Conservation (phyloP, 2,888 invertebrate species). For the Andricus curvator region DNA sequence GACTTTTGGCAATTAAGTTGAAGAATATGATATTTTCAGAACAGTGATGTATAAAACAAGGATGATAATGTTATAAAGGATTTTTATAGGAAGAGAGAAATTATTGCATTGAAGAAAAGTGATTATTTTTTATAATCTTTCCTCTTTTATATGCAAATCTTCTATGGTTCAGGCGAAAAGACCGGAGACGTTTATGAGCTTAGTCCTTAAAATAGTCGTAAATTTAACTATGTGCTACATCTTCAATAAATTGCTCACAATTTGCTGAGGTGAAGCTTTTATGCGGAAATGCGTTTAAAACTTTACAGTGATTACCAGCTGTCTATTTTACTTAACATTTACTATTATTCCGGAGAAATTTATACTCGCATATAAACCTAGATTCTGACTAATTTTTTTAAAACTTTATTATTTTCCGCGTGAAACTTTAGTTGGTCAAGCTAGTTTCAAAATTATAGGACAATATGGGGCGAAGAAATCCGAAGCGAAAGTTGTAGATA, state of each 20-base stretch:
- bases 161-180: neutral
- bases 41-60: neutral
- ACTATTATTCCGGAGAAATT: conserved; percentile 7
- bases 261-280: neutral
- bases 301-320: neutral
- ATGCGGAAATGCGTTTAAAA: neutral
- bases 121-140: neutral
- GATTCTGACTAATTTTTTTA: neutral
- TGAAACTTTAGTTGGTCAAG: no score
- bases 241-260: neutral
- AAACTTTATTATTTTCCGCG: no score
- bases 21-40: neutral
- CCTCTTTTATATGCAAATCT: neutral
- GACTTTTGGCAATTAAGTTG: neutral
- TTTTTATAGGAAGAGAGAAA: neutral
- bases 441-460: no score
- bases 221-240: neutral
- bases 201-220: neutral
- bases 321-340: neutral
- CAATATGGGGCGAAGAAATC: no score
- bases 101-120: neutral
- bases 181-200: neutral
- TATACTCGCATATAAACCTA: conserved; percentile 32
- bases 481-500: no score
- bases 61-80: neutral